phyloP scores from a whole-genome alignment of 2,113 vertebrate genomes.

The Prunella fulvescens region DNA sequence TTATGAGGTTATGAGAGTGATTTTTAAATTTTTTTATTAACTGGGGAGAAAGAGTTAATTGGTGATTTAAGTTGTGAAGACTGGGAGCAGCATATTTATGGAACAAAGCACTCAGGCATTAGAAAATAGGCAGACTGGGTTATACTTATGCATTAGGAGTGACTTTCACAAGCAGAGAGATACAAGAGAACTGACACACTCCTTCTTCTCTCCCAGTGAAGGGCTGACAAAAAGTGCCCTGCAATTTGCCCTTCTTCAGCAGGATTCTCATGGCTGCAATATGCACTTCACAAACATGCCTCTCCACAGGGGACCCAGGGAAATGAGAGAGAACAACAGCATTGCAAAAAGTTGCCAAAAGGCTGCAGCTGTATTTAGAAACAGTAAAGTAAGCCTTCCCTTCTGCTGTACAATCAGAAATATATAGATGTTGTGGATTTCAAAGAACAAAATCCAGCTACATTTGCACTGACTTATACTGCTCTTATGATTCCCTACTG shows the following conservation, averaged over 20 bases:
- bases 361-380: constrained; percentile 23
- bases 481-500: background rate
- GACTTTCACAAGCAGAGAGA: background rate
- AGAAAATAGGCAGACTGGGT: background rate
- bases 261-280: background rate
- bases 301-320: background rate
- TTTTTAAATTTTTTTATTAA: background rate
- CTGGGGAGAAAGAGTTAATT: background rate
- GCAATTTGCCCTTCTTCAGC: background rate
- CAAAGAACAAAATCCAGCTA: background rate
- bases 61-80: background rate
- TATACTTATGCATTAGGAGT: background rate
- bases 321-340: constrained; percentile 1
- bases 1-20: background rate
- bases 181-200: background rate
- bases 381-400: constrained; percentile 31
- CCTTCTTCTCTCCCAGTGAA: background rate
- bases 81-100: background rate
- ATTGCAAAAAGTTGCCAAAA: constrained; percentile 13
- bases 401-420: background rate
- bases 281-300: background rate
- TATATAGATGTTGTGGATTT: background rate
- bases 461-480: background rate
- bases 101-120: background rate
- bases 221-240: background rate